Base-by-base conservation (phyloP, 53 echinoderm and acorn worm species). In the Temnopleurus reevesii region DNA sequence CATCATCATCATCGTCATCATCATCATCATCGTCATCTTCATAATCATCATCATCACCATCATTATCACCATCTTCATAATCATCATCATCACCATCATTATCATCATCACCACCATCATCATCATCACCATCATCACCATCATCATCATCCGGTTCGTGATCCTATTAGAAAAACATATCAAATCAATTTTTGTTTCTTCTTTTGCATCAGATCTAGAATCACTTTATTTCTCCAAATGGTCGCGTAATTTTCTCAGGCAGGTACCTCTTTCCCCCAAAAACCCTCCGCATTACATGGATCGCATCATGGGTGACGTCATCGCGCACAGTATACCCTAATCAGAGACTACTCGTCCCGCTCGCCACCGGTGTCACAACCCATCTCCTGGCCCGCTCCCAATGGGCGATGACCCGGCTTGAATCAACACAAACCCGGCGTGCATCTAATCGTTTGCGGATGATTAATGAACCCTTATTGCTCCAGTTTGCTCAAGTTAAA, bases 401-500 rank as follows among this genome's bases (percentile, higher is more conserved):
- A 25, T 44, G 86, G 86, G 61, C 45, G 86, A 46, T 86, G 86
- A 86, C 86, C 86, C 86, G 61, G 41, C 86, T 60, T 46, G 58
- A 86, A 60, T 86, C 86, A 86, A 86, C 86, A 86, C 54, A 8
- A 4, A 36, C 2, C 45, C 86, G n/a, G n/a, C 86, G 86, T 86
- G 86, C 61, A 45, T 59, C 86, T 86, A 86, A 86, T 86, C 86
- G 61, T 60, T 86, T 45, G 59, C 86, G 86, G 86, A 59, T 86
- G 59, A 86, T 86, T 60, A 86, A 86, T 86, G 61, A 86, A 86
- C 60, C 86, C 61, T 59, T 86, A 59, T 86, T 86, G 61, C 15
- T 86, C 61, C 63, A 86, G 86, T 60, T 86, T 86, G 86, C 86
- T 60, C 61, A 59, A 86, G 59, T 86, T 86, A 60, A 86, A 86